Percentiles rank a stretch among this genome's conserved stretches.
phyloP scores from a whole-genome alignment of 2,113 vertebrate species.

The Megatriorchis doriae region DNA sequence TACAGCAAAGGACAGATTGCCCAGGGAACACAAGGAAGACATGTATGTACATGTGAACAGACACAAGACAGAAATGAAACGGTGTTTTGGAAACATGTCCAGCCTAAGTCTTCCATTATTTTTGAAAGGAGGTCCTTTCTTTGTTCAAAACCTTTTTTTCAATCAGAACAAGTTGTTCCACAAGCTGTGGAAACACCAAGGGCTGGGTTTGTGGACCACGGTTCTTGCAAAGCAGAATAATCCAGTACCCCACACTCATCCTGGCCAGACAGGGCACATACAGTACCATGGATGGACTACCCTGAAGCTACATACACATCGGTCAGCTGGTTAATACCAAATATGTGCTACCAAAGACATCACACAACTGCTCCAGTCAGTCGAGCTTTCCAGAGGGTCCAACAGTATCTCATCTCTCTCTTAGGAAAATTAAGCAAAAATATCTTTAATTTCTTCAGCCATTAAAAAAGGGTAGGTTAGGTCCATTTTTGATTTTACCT shows the following conservation, averaged over 20 bases:
- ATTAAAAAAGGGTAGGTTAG: not conserved
- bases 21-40: not conserved
- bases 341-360: not conserved
- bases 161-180: not conserved
- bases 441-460: not conserved
- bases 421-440: not conserved
- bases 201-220: not conserved
- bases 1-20: not conserved
- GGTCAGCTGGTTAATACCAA: not conserved
- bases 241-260: not conserved
- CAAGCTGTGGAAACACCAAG: not conserved
- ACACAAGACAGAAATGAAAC: not conserved
- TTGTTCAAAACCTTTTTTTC: not conserved
- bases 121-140: not conserved
- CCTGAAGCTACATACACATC: not conserved
- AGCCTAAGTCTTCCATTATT: not conserved
- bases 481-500: not conserved
- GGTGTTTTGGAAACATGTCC: not conserved
- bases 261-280: not conserved
- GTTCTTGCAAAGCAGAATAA: not conserved
- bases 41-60: not conserved
- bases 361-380: fast-evolving
- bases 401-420: not conserved
- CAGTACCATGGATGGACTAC: not conserved
- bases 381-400: not conserved